Evolutionary conservation across 2,113 vertebrate genomes (phyloP), one percentile per base, ranked within the genome.

Genomic region (Sinocyclocheilus rhinocerous): DNA sequence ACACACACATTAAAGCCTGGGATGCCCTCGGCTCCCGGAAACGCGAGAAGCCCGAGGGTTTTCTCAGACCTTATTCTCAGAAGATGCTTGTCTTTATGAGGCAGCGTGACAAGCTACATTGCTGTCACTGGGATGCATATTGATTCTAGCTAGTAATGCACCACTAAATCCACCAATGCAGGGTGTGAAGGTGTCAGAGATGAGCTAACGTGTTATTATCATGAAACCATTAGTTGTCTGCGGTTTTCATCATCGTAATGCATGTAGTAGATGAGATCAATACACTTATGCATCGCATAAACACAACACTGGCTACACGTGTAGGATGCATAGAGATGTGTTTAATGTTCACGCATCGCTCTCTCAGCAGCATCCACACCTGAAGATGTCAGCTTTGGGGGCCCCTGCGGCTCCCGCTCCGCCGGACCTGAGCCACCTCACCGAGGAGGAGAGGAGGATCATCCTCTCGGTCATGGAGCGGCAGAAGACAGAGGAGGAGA

Each of bases 381-480:
- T 79, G 91, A 95, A 96, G 90, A 97, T 97, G 97, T 97, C 97
- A 90, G 96, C 95, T 91, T 94, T 95, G 26, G 87, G 95, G 94
- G 93, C 95, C 94, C 83, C 92, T 7, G 91, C 92, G 85, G 92
- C 89, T 85, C 91, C 93, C 48, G 90, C 90, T 75, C 89, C 92
- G 91, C 87, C 95, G 85, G 97, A 98, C 94, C 96, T 98, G 93
- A 98, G 97, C 95, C 97, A 98, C 95, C 96, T 98, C 91, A 98
- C 97, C 55, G 97, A 98, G 93, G 97, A 97, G 91, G 97, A 98
- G 93, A 92, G 96, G 90, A 96, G 96, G 91, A 98, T 98, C 95
- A 98, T 98, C 92, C 94, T 96, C 90, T 96, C 96, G 29, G 97
- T 98, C 93, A 97, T 98, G 97, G 95, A 97, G 70, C 94, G 97